Conservation (phyloP, 2,113 vertebrate species). For the Dicrurus megarhynchus region DNA sequence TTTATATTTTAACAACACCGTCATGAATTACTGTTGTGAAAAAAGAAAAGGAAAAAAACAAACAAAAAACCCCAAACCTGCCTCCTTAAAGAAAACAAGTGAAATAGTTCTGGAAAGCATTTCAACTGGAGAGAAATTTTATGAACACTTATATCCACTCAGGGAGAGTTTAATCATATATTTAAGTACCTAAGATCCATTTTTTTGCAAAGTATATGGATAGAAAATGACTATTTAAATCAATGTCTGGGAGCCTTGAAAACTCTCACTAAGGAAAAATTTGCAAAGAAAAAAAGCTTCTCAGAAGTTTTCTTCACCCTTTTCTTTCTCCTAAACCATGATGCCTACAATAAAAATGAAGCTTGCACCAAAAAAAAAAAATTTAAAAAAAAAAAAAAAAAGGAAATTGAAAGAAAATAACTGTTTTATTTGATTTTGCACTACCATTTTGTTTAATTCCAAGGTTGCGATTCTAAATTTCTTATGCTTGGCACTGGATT, state of each 20-base stretch:
- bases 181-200: not conserved
- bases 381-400: not conserved
- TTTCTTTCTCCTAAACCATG: not conserved
- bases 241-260: not conserved
- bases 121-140: not conserved
- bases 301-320: not conserved
- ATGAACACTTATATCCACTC: not conserved
- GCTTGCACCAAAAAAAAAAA: not conserved
- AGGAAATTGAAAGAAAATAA: not conserved
- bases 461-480: not conserved
- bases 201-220: not conserved
- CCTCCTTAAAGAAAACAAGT: not conserved
- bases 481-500: not conserved
- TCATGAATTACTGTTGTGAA: not conserved
- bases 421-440: not conserved
- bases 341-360: not conserved
- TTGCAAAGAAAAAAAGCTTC: not conserved
- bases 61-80: rapidly evolving
- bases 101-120: not conserved
- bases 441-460: not conserved
- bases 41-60: not conserved
- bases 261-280: not conserved
- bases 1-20: not conserved
- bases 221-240: not conserved
- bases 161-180: not conserved